Percentiles rank a stretch among this genome's conserved stretches.
Conservation (phyloP, 2,113 vertebrate genomes). For the Prunella himalayana region DNA sequence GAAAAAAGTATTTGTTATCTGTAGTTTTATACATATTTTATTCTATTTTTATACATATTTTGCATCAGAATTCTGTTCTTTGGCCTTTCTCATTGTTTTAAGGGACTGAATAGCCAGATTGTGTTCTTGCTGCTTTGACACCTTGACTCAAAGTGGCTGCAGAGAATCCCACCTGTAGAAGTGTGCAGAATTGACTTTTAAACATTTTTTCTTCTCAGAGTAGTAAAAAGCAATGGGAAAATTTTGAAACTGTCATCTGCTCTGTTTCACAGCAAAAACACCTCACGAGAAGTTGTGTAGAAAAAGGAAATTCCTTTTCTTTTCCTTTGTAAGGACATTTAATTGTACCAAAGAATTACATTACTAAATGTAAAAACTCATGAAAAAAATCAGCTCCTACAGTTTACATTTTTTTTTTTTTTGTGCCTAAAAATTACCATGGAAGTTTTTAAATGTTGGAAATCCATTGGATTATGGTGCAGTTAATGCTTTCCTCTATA, state of each 20-base stretch:
- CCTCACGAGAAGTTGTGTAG: neutral
- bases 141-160: neutral
- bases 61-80: neutral
- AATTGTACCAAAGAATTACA: neutral
- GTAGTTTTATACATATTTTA: neutral
- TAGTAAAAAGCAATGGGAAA: neutral
- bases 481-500: neutral
- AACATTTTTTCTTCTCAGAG: neutral
- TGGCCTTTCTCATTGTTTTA: neutral
- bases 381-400: neutral
- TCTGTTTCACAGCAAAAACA: conserved; percentile 2
- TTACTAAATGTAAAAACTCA: neutral
- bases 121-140: neutral
- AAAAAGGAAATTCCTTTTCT: conserved; percentile 6
- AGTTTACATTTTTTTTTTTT: neutral
- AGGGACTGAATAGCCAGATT: neutral
- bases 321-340: neutral
- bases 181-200: neutral
- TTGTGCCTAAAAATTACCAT: neutral
- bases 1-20: neutral
- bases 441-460: neutral
- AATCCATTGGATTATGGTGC: neutral
- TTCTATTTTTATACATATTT: neutral
- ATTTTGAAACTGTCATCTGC: neutral
- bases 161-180: neutral